phyloP scores from a whole-genome alignment of 2,888 invertebrate species.

The Buathra laborator region DNA sequence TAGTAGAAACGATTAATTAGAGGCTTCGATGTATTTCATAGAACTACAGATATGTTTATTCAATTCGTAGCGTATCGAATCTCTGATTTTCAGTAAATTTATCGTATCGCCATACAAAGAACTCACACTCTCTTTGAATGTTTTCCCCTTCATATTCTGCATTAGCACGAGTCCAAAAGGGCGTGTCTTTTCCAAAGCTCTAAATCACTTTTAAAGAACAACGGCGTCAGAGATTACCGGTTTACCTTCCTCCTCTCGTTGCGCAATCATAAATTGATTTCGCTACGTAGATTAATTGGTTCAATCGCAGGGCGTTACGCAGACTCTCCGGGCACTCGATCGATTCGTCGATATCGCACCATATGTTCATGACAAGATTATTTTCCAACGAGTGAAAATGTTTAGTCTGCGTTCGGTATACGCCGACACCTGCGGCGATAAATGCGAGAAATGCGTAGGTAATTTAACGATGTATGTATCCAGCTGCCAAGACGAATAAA shows the following conservation, averaged over 20 bases:
- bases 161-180: background rate
- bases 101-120: background rate
- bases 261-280: constrained; percentile 17
- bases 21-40: too few species aligned
- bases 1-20: too few species aligned
- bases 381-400: constrained; percentile 36
- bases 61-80: background rate
- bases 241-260: constrained; percentile 7
- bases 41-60: too few species aligned
- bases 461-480: constrained; percentile 48
- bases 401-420: constrained; percentile 13
- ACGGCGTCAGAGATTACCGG: background rate
- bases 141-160: background rate
- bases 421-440: constrained; percentile 58
- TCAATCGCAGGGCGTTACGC: background rate
- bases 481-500: constrained; percentile 41
- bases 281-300: constrained; percentile 14
- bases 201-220: constrained; percentile 10
- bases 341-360: constrained; percentile 37
- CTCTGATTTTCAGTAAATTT: background rate
- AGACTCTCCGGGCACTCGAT: constrained; percentile 5
- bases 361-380: constrained; percentile 20
- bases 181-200: background rate
- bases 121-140: background rate
- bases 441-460: constrained; percentile 41